Evolutionary conservation across 1,140 invertebrate species (phyloP), one percentile per base, ranked within the genome.

Genomic region (Pentalonia nigronervosa): DNA sequence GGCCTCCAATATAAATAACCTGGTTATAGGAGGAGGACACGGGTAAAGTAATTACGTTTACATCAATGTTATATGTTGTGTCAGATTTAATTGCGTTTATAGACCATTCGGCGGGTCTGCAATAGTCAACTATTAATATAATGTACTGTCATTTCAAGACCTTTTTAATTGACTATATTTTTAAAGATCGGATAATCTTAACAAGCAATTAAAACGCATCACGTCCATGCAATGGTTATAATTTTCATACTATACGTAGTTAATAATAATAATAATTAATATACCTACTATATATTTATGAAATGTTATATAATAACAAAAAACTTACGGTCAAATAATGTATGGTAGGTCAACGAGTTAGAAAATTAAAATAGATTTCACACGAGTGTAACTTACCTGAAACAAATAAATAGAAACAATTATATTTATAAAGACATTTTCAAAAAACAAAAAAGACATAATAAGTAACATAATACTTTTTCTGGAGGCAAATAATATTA

Each of bases 241-340:
- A 83, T 83, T 36, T 21, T 36, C 36, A 83, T 36, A 83, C 21
- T 9, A 1, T 81, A 34, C 41, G 4, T 81, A 81, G 7, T 83
- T 81, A 34, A 81, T 81, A 81, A 81, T 81, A 81, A 81, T 81
- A 81, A 83, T 41, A 81, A 83, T 83, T 83, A 83, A 36, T 83
- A 83, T 83, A 83, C 76, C 20, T 83, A 36, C 20, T 6, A 86
- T 86, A 47, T 30, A 47, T 30, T 17, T 36, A 30, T 11, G 41
- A 36, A 41, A 84, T 41, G 41, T 83, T 83, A 36, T 41, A 9
- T 41, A 36, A 36, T 9, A 83, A 9, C 21, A 83, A 36, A 34
- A 83, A 83, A 83, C 81, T 83, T 23, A 83, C 81, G 34, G 34
- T 41, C 9, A 2, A 34, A n/a, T n/a, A 20, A 34, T 81, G 8